Conservation (phyloP, 2,888 invertebrate genomes). For the Acanthacorydalis orientalis region DNA sequence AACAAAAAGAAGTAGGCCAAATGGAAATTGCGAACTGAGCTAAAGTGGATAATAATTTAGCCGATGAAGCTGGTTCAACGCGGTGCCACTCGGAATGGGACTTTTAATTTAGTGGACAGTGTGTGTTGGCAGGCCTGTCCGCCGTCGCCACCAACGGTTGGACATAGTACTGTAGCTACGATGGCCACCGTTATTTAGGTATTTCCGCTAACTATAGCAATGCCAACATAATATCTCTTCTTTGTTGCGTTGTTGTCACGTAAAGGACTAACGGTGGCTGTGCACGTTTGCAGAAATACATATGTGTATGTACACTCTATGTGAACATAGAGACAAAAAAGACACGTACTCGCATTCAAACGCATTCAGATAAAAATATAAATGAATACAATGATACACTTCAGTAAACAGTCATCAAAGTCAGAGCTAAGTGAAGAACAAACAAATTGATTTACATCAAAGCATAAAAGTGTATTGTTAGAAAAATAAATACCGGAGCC, state of each 20-base stretch:
- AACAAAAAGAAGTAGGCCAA: constrained; percentile 5
- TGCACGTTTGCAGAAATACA: no score
- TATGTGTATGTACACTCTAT: no score
- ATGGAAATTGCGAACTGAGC: constrained; percentile 6
- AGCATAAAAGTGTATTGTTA: no score
- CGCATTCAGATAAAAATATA: no score
- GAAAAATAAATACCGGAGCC: no score
- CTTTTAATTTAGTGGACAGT: constrained; percentile 6
- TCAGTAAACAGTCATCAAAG: no score
- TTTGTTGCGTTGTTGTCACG: constrained; percentile 3
- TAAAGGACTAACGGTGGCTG: constrained; percentile 3
- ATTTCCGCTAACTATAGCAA: neutral
- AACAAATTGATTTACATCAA: no score
- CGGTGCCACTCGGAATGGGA: neutral
- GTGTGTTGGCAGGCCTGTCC: constrained; percentile 1
- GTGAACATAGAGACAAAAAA: no score
- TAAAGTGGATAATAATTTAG: constrained; percentile 7
- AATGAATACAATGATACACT: no score
- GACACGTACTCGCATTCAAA: no score
- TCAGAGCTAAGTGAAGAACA: no score
- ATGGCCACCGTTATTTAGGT: neutral
- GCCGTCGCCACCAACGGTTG: neutral
- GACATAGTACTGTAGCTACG: neutral
- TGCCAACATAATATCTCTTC: neutral
- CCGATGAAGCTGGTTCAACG: constrained; percentile 1